Evolutionary conservation across 2,797 vertebrate genomes (phyloP), one percentile per base, ranked within the genome.

Genomic region (Thalassophryne amazonica): DNA sequence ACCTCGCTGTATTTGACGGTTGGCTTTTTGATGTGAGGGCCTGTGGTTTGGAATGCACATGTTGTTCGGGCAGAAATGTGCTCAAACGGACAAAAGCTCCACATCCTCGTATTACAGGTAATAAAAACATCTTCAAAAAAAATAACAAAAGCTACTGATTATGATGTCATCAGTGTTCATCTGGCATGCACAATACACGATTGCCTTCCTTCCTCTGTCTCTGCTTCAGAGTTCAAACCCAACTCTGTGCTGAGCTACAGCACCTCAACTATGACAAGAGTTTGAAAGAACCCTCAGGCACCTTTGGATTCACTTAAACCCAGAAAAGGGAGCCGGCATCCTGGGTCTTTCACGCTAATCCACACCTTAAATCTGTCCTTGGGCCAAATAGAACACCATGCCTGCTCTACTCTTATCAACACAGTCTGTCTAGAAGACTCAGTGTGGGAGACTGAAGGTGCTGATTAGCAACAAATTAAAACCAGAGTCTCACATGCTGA

Each of bases 341-440:
- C 48, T 17, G 14, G 32, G 38, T 63, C 65, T 66, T 79, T 70
- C 33, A 39, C 39, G 46, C 46, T 86, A 72, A 83, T 80, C 78
- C 70, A n/a, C 54, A 60, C 64, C 51, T 49, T 37, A 71, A 74
- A 82, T 80, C 80, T 62, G 52, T 49, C 66, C 70, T 66, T 30
- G 49, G 57, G 70, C 69, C 58, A 12, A 64, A 55, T 30, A 37
- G 53, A 79, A 63, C 52, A 13, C 40, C 37, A 65, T 61, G 51
- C 20, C 46, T 56, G 18, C 34, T 47, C 53, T 16, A 5, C 62
- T 33, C 51, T 59, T 61, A 70, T 37, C 48, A 34, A 29, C 40
- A 29, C 20, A 28, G 50, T 13, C 48, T 60, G 48, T 32, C 24
- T 41, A 29, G 19, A 34, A 52, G 24, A 52, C 15, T n/a, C 20